Evolutionary conservation across 2,888 invertebrate genomes (phyloP).

Genomic region (Polymixis flavicincta): DNA sequence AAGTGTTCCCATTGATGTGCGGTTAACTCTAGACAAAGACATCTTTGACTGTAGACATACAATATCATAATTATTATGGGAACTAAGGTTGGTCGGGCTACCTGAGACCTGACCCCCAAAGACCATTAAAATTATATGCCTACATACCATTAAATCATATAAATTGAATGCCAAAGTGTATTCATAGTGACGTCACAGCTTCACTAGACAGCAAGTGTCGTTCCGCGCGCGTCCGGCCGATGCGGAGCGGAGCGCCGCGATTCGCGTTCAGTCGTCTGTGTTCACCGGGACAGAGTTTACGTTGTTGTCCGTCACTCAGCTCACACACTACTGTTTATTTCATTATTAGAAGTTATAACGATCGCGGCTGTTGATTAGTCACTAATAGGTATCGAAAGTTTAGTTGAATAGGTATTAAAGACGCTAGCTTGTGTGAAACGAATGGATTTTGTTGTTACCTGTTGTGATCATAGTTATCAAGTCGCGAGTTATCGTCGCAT

Average conservation of each 20-base stretch:
- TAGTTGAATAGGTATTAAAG: neutral
- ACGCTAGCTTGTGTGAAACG: neutral
- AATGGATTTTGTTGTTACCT: constrained; percentile 17
- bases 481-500: constrained; percentile 33
- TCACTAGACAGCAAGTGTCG: neutral
- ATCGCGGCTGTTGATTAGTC: neutral
- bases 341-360: neutral
- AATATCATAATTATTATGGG: no score
- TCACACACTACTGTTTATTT: neutral
- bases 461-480: constrained; percentile 8
- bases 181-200: neutral
- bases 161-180: neutral
- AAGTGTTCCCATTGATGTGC: no score
- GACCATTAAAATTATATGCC: no score
- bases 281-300: constrained; percentile 9
- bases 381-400: neutral
- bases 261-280: constrained; percentile 22
- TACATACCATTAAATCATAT: no score
- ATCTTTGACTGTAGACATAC: no score
- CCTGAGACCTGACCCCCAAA: no score
- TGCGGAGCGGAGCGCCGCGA: constrained; percentile 15
- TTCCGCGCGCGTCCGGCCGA: constrained; percentile 17
- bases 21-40: no score
- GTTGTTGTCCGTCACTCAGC: neutral
- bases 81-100: no score